Percentiles rank a stretch among this genome's conserved stretches.
These are phyloP conservation scores for Drosophila micromelanica DNA, from an alignment of 1,140 invertebrate species.

Conservation along the genomic window DNA sequence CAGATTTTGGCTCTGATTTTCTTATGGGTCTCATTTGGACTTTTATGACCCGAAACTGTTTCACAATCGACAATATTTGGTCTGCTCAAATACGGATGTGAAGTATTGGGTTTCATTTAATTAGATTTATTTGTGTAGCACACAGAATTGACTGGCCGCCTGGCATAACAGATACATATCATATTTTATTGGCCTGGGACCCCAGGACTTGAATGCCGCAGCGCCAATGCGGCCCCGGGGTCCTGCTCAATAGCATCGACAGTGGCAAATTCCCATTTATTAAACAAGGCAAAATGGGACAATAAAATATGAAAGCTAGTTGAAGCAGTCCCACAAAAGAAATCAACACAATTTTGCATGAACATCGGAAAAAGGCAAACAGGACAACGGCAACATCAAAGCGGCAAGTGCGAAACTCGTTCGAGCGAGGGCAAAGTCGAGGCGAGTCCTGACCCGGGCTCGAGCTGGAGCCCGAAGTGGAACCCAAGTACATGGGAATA, in stretches of 20 bases:
- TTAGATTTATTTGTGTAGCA: slow-evolving; percentile 54
- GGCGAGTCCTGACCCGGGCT: not conserved
- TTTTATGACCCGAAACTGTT: slow-evolving; percentile 12
- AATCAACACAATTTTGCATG: slow-evolving; percentile 52
- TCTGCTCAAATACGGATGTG: slow-evolving; percentile 10
- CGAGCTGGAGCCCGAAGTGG: not conserved
- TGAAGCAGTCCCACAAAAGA: slow-evolving; percentile 10
- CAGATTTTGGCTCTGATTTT: not conserved
- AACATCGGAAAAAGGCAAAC: slow-evolving; percentile 11
- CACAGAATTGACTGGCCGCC: slow-evolving; percentile 34
- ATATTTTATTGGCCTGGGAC: slow-evolving; percentile 49
- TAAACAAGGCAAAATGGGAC: slow-evolving; percentile 56
- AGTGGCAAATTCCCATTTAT: slow-evolving; percentile 57
- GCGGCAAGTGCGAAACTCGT: slow-evolving; percentile 13
- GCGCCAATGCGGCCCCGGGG: slow-evolving; percentile 18
- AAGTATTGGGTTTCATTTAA: slow-evolving; percentile 65
- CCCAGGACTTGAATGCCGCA: slow-evolving; percentile 27
- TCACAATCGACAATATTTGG: slow-evolving; percentile 30
- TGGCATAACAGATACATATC: slow-evolving; percentile 52
- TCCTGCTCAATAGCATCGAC: slow-evolving; percentile 25
- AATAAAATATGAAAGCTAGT: slow-evolving; percentile 52
- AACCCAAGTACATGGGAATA: slow-evolving; percentile 40
- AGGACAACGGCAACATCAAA: slow-evolving; percentile 37
- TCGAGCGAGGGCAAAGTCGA: not conserved
- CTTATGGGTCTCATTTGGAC: not conserved